Base-by-base conservation (phyloP, 2,888 invertebrate genomes). In the Euplexia lucipara region DNA sequence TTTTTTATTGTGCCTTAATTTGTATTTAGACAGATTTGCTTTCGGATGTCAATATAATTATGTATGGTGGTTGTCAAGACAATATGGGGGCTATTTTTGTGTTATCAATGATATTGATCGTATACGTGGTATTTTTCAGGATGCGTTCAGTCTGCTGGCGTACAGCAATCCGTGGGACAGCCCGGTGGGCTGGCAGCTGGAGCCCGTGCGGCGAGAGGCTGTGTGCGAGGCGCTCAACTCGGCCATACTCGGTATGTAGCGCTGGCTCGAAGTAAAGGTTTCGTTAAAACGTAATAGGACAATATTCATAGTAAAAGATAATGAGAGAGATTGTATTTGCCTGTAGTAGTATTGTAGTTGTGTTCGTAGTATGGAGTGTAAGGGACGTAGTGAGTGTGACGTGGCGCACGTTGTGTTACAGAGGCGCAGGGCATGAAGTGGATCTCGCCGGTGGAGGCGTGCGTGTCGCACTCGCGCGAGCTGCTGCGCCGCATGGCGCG, bases 81-180 rank as follows among this genome's bases (percentile, higher is more conserved):
- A n/a, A n/a, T n/a, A n/a, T n/a, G n/a, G n/a, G n/a, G n/a, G n/a
- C n/a, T n/a, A n/a, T n/a, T n/a, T n/a, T n/a, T n/a, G n/a, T n/a
- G n/a, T n/a, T n/a, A n/a, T n/a, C n/a, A n/a, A n/a, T n/a, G n/a
- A 42, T 18, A 5, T 32, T 7, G 7, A 32, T 7, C 8, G 16
- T 16, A 47, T 4, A 3, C 18, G 45, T 57, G 26, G n/a, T 20
- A n/a, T 42, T 10, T 81, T 92, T 30, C 95, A 99, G 98, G 98
- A 99, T 95, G 99, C 99, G 88, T 99, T 99, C 96, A 99, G 99
- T 95, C 96, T 99, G 89, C 96, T 99, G 89, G 99, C 99, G 52
- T 99, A 99, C 95, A 98, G 98, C 83, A 99, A 99, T 96, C 99
- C 99, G 34, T 99, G 99, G 99, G 97, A 97, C 88, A 99, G 99